Conservation (phyloP, 2,113 vertebrate species). For the Aplodontia rufa region DNA sequence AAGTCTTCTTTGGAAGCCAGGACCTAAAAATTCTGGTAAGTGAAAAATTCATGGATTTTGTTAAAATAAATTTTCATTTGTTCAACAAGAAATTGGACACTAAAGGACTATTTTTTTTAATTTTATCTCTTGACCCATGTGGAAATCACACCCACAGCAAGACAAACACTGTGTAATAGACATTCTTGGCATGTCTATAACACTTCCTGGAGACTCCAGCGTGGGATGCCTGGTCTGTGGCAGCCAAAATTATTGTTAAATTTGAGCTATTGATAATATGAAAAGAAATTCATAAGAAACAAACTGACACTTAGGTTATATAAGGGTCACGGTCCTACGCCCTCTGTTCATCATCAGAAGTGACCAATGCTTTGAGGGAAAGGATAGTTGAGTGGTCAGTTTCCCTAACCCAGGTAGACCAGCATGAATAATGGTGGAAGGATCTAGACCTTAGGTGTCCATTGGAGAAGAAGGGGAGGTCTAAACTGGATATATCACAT, state of each 20-base stretch:
- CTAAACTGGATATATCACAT: rapidly evolving
- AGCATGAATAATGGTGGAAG: neutral
- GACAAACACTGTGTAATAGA: neutral
- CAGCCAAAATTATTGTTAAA: neutral
- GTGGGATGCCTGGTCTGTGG: neutral
- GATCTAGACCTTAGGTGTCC: neutral
- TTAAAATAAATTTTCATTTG: neutral
- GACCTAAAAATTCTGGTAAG: conserved; percentile 32
- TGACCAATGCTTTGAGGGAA: neutral
- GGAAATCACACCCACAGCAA: neutral
- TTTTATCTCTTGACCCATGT: neutral
- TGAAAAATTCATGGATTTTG: neutral
- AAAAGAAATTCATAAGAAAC: neutral
- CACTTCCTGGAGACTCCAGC: neutral
- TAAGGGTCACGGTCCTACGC: neutral
- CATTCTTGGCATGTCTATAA: neutral
- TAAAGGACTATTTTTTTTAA: neutral
- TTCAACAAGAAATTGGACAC: conserved; percentile 25
- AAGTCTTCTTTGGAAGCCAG: neutral
- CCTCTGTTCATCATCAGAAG: neutral
- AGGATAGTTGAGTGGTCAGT: neutral
- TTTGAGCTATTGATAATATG: neutral
- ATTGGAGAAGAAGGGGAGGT: neutral
- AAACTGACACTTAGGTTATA: neutral
- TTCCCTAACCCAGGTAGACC: neutral